These are phyloP conservation scores for Cephonodes hylas DNA, from an alignment of 2,888 invertebrate species.

Conservation along the genomic window DNA sequence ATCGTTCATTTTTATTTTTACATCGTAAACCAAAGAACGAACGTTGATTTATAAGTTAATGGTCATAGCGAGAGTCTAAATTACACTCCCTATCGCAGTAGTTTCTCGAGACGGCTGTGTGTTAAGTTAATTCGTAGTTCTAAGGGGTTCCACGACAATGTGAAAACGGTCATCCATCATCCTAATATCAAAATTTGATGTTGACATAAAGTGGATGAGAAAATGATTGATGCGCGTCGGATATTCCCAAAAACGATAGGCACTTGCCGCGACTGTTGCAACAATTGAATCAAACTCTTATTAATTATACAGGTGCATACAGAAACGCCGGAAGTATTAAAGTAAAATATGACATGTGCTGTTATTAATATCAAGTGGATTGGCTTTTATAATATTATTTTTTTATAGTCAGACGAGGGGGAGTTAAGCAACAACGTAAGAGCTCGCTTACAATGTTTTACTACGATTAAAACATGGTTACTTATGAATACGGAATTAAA, in stretches of 20 bases:
- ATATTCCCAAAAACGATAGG: conserved; percentile 53
- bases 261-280: conserved; percentile 37
- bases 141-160: conserved; percentile 36
- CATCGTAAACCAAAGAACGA: conserved; percentile 57
- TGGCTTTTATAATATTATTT: background rate
- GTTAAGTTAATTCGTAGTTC: conserved; percentile 6
- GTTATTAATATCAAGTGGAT: background rate
- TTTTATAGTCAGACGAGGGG: background rate
- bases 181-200: conserved; percentile 74
- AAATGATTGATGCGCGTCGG: conserved; percentile 71
- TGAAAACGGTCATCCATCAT: conserved; percentile 68
- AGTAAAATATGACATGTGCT: background rate
- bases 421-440: background rate
- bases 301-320: conserved; percentile 20
- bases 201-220: conserved; percentile 77
- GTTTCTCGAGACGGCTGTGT: background rate
- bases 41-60: conserved; percentile 55
- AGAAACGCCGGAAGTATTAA: conserved; percentile 15
- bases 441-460: background rate
- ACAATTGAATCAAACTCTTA: conserved; percentile 47
- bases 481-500: background rate
- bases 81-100: conserved; percentile 5
- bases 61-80: background rate
- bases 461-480: background rate
- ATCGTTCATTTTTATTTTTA: conserved; percentile 56